Base-by-base conservation (phyloP, 2,888 invertebrate genomes). In the Shargacucullia verbasci region DNA sequence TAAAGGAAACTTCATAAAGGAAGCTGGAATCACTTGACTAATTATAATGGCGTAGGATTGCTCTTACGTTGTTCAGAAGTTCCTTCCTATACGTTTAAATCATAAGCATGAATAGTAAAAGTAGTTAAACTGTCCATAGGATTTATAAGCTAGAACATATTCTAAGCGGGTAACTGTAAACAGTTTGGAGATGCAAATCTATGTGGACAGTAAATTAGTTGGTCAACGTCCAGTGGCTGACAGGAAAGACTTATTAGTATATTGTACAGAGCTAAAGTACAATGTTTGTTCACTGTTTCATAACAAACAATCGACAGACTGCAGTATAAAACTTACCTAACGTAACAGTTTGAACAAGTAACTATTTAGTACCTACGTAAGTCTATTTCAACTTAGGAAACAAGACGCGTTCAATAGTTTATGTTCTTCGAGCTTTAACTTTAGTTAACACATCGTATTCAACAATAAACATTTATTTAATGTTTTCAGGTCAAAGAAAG, bases 401-500 rank as follows among this genome's bases (percentile, higher is more conserved):
- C 12, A 27, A 41, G 20, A 20, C 4, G 20, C 4, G 20, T 29
- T 41, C 27, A 29, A 7, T 20, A n/a, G 8, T 33, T 2, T 20
- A 20, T 20, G 2, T 20, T 29, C 5, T 13, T 27, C n/a, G 9
- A 45, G 31, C 38, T 31, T 41, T 49, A 34, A 31, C 10, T 44
- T 54, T 1, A 47, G 13, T 31, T 35, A 20, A 37, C 46, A 43
- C 49, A 13, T 71, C 49, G 4, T 39, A 34, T 39, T 12, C 49
- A 27, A 50, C 20, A 47, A 50, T 40, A 47, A 47, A 43, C 37
- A 10, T 43, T 29, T 63, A 14, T 43, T 50, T 15, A 56, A 3
- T 7, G 33, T 49, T 55, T 45, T 44, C 20, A 54, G 65, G 57
- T 50, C 37, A 40, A 55, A 59, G 59, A 70, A 53, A 58, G 49